phyloP scores from a whole-genome alignment of 2,113 vertebrate genomes.

The Morone chrysops region DNA sequence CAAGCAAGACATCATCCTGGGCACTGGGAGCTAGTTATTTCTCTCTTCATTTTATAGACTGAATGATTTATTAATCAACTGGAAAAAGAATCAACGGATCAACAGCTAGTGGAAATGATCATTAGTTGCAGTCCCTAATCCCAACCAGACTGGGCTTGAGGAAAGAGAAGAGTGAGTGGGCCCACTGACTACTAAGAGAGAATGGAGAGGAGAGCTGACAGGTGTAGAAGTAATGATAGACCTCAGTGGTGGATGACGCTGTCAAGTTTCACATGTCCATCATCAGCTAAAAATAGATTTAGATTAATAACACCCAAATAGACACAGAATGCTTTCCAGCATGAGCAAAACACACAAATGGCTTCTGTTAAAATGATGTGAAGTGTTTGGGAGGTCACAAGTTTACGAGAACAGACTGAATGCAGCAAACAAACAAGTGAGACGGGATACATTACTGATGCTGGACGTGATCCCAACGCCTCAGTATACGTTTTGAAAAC shows the following conservation, averaged over 20 bases:
- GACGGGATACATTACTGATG: neutral
- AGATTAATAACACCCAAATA: neutral
- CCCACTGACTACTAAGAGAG: neutral
- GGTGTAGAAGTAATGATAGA: conserved; percentile 21
- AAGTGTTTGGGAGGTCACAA: neutral
- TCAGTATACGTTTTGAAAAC: neutral
- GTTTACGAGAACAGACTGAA: neutral
- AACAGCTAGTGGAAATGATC: too few relatives aligned
- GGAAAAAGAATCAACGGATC: too few relatives aligned
- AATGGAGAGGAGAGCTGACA: conserved; percentile 4
- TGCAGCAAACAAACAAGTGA: neutral
- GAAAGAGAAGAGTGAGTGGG: neutral
- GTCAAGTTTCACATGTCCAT: conserved; percentile 20
- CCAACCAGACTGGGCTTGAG: neutral
- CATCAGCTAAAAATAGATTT: conserved; percentile 13
- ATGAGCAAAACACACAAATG: neutral
- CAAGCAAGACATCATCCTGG: too few relatives aligned
- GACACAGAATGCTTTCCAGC: neutral
- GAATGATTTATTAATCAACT: too few relatives aligned
- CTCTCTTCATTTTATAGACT: too few relatives aligned
- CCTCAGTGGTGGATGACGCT: neutral
- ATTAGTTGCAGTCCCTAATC: too few relatives aligned
- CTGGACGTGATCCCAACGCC: neutral
- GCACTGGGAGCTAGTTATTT: too few relatives aligned
- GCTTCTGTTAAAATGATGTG: neutral